These are phyloP conservation scores for Catharus bicknelli DNA, from an alignment of 2,113 vertebrate genomes.

Conservation along the genomic window DNA sequence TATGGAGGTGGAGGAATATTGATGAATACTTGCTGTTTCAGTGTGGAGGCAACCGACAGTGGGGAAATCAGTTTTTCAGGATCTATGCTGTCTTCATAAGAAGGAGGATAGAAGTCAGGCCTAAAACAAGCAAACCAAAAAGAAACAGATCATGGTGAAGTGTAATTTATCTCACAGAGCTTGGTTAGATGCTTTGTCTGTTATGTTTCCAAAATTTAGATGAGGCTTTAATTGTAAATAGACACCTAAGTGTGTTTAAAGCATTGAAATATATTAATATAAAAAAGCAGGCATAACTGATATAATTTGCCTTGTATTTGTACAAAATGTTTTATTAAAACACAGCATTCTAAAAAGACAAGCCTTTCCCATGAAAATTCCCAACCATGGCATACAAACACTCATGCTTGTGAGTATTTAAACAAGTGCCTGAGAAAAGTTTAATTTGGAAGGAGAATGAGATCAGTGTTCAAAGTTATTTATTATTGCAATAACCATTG, in stretches of 20 bases:
- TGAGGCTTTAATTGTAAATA: neutral
- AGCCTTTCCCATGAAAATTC: neutral
- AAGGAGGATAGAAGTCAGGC: slow-evolving; percentile 79
- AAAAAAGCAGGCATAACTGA: neutral
- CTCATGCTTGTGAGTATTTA: neutral
- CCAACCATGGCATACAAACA: neutral
- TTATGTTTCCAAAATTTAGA: neutral
- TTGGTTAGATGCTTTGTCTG: neutral
- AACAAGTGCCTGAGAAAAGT: neutral
- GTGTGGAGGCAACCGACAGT: neutral
- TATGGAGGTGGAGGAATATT: slow-evolving; percentile 77
- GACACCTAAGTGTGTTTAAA: neutral
- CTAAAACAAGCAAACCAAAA: slow-evolving; percentile 62
- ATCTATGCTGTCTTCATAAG: slow-evolving; percentile 79
- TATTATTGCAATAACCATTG: neutral
- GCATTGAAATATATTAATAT: neutral
- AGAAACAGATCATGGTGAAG: neutral
- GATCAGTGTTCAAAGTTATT: neutral
- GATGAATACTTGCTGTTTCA: neutral
- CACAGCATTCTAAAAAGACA: neutral
- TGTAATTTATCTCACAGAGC: neutral
- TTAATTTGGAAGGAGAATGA: neutral
- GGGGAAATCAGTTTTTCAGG: slow-evolving; percentile 1
- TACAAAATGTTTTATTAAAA: neutral
- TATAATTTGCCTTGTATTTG: neutral